Conservation (phyloP, 2,113 vertebrate species). For the Equus przewalskii region DNA sequence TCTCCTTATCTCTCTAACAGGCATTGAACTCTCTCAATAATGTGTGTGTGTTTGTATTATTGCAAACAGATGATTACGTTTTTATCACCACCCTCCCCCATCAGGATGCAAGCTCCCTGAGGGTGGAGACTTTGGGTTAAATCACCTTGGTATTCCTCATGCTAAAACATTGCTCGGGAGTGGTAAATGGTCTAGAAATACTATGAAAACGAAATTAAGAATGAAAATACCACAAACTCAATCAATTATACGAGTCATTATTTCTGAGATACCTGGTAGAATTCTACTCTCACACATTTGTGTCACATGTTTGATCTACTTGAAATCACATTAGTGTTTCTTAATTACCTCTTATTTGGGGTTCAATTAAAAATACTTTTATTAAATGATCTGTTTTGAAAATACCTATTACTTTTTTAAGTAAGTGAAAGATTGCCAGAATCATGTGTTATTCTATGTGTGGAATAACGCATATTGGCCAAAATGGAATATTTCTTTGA, state of each 20-base stretch:
- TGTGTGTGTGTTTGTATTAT: neutral
- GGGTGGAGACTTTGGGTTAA: neutral
- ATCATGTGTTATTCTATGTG: neutral
- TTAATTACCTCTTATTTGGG: neutral
- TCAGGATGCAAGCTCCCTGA: neutral
- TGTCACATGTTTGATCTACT: neutral
- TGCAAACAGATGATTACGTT: neutral
- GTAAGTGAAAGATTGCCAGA: neutral
- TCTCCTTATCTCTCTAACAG: neutral
- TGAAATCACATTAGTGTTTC: neutral
- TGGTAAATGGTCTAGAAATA: neutral
- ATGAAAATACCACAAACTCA: neutral
- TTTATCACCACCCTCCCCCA: neutral
- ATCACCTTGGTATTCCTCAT: neutral
- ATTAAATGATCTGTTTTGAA: slow-evolving; percentile 19
- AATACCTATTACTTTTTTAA: neutral
- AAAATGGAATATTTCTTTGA: slow-evolving; percentile 21
- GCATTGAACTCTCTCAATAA: neutral
- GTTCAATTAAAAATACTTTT: neutral
- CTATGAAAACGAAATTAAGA: neutral
- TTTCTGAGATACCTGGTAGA: neutral
- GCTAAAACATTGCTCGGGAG: neutral
- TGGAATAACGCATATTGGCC: neutral
- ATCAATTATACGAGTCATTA: neutral
- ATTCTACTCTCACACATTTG: neutral